Conservation (phyloP, 2,113 vertebrate species). For the Maccullochella peelii region DNA sequence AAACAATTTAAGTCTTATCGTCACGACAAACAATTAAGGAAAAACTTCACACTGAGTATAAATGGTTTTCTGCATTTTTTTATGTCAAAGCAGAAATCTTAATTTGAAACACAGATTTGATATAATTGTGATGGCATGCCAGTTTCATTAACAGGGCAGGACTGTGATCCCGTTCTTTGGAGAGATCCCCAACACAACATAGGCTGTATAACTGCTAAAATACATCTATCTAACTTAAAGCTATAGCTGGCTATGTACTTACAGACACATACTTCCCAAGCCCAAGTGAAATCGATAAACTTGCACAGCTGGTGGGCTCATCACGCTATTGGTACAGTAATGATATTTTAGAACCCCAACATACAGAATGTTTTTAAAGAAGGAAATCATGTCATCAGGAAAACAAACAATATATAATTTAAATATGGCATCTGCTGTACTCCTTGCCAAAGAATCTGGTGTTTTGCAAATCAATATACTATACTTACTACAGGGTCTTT, state of each 20-base stretch:
- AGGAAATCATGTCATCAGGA: background rate
- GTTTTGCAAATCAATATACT: background rate
- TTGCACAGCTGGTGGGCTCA: conserved; percentile 58
- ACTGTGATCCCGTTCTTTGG: background rate
- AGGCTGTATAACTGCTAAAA: background rate
- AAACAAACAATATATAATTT: background rate
- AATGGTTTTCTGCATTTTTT: background rate
- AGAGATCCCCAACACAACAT: conserved; percentile 29
- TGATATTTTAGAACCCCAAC: conserved; percentile 31
- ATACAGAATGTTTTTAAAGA: background rate
- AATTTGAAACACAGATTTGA: background rate
- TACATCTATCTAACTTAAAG: conserved; percentile 19
- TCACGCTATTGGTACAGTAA: conserved; percentile 58
- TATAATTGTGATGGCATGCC: background rate
- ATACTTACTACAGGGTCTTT: conserved; percentile 87
- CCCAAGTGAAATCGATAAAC: conserved; percentile 54
- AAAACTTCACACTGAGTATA: background rate
- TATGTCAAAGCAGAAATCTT: background rate
- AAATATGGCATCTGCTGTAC: background rate
- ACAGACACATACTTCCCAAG: conserved; percentile 65
- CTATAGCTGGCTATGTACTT: conserved; percentile 45
- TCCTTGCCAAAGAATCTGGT: background rate
- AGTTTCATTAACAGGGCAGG: background rate
- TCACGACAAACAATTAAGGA: background rate
- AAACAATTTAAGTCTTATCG: background rate